A percentile compares a stretch with the other conserved stretches of the same genome.
Conservation (phyloP, 2,113 vertebrate species). For the Mesitornis unicolor region DNA sequence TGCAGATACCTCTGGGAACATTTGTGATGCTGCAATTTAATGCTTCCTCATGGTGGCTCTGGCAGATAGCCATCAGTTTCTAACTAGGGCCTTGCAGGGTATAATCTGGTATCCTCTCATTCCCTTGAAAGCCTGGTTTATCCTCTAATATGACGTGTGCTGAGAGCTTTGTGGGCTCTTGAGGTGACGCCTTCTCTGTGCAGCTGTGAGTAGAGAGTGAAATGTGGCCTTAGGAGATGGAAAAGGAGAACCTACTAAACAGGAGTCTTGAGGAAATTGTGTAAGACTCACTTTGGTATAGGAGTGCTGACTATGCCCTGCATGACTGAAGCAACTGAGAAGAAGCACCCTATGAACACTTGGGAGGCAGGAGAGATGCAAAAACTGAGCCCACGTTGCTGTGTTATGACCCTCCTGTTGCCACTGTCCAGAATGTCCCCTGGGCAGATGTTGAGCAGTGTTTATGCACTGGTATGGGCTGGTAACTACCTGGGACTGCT, state of each 20-base stretch:
- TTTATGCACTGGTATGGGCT: background rate
- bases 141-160: background rate
- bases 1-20: background rate
- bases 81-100: background rate
- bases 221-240: background rate
- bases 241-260: background rate
- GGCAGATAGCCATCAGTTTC: constrained; percentile 28
- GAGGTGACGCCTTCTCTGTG: background rate
- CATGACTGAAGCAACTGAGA: background rate
- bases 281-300: background rate
- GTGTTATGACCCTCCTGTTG: background rate
- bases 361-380: background rate
- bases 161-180: background rate
- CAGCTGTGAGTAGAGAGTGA: background rate
- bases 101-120: constrained; percentile 25
- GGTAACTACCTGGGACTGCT: background rate
- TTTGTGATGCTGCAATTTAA: background rate
- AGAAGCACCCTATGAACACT: background rate
- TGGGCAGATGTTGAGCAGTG: background rate
- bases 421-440: background rate
- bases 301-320: accelerated
- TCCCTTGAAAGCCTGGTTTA: constrained; percentile 35
- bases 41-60: background rate
- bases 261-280: background rate
- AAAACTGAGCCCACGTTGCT: background rate